Conservation (phyloP, 2,888 invertebrate species). For the Cataglyphis rosenhaueri region DNA sequence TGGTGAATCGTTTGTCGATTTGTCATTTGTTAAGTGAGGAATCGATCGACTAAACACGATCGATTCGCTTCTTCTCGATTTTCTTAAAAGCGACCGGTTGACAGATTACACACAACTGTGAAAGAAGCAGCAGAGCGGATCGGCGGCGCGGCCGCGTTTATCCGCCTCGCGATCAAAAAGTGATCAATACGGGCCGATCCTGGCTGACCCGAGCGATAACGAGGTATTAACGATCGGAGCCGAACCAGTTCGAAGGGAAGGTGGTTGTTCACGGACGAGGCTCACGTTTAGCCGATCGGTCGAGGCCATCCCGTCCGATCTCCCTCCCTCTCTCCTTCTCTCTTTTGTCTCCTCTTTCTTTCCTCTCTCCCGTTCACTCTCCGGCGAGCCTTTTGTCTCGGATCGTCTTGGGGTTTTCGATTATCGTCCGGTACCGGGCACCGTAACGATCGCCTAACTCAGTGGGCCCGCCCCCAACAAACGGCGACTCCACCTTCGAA, state of each 20-base stretch:
- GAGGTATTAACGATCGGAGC: constrained; percentile 82
- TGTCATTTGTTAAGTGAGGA: constrained; percentile 3
- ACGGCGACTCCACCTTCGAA: constrained; percentile 81
- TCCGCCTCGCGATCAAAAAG: constrained; percentile 69
- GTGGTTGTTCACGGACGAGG: constrained; percentile 54
- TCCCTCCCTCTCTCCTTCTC: not conserved
- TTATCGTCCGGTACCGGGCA: constrained; percentile 80
- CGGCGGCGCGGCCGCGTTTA: constrained; percentile 57
- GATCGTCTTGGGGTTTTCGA: constrained; percentile 82
- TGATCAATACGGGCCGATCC: constrained; percentile 66
- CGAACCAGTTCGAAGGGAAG: constrained; percentile 65
- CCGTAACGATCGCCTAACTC: constrained; percentile 84
- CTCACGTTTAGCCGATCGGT: constrained; percentile 47
- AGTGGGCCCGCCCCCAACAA: constrained; percentile 82
- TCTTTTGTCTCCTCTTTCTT: not conserved
- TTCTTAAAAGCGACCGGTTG: constrained; percentile 63
- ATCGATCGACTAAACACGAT: constrained; percentile 10
- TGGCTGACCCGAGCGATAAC: constrained; percentile 77
- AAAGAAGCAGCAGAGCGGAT: constrained; percentile 33
- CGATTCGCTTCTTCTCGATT: constrained; percentile 54
- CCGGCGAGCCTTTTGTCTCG: constrained; percentile 77
- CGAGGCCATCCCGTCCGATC: constrained; percentile 62
- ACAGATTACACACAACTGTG: constrained; percentile 60
- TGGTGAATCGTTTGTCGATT: constrained; percentile 28
- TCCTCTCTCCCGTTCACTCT: constrained; percentile 5